phyloP scores from a whole-genome alignment of 2,888 invertebrate species.

The Chromoteleia sp. region DNA sequence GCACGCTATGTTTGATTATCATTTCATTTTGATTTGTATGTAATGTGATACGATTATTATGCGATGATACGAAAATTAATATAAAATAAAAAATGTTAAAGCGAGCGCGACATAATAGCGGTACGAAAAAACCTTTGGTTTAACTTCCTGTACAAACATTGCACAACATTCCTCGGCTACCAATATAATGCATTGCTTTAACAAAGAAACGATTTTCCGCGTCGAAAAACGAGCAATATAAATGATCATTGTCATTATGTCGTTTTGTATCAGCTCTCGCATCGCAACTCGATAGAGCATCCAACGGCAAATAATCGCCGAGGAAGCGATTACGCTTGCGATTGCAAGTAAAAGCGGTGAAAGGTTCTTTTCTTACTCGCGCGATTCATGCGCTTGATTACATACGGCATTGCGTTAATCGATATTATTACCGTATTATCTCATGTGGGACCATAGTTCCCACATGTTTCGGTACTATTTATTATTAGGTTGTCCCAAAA shows the following conservation, averaged over 20 bases:
- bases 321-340: slow-evolving; percentile 38
- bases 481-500: too few species aligned
- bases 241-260: slow-evolving; percentile 39
- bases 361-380: slow-evolving; percentile 64
- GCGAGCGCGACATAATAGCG: too few species aligned
- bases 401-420: slow-evolving; percentile 50
- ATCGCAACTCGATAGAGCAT: slow-evolving; percentile 42
- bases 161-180: slow-evolving; percentile 5
- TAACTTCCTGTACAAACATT: slow-evolving; percentile 22
- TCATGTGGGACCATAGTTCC: slow-evolving; percentile 22
- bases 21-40: too few species aligned
- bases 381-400: slow-evolving; percentile 55
- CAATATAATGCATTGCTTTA: slow-evolving; percentile 1
- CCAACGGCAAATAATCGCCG: slow-evolving; percentile 47
- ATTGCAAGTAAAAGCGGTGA: slow-evolving; percentile 71
- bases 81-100: too few species aligned
- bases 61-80: too few species aligned
- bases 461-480: neutral
- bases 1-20: too few species aligned
- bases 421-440: slow-evolving; percentile 52
- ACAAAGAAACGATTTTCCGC: slow-evolving; percentile 35
- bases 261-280: slow-evolving; percentile 37
- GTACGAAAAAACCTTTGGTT: too few species aligned
- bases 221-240: slow-evolving; percentile 34
- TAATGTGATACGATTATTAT: too few species aligned